Percentiles rank a stretch among this genome's conserved stretches.
phyloP scores from a whole-genome alignment of 2,888 invertebrate species.

The Drosophila nigricruria region DNA sequence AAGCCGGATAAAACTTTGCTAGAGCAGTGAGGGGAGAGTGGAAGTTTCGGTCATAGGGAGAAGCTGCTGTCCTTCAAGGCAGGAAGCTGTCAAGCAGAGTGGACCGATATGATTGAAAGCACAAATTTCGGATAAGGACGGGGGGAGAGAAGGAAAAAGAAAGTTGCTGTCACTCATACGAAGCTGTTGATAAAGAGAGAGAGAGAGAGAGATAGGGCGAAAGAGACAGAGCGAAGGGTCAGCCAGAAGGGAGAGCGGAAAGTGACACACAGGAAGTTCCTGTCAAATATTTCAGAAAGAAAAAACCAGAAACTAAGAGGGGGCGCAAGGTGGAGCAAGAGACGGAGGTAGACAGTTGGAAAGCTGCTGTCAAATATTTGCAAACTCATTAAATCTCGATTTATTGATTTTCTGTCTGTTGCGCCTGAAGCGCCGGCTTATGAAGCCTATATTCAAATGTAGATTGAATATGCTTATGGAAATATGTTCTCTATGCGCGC shows the following conservation, averaged over 20 bases:
- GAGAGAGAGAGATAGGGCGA: not conserved
- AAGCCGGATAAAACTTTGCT: not conserved
- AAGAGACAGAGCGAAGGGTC: not conserved
- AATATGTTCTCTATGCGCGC: too few relatives aligned
- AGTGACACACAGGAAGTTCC: not conserved
- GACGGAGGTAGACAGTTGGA: not conserved
- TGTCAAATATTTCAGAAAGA: not conserved
- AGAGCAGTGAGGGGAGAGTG: not conserved
- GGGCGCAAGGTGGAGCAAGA: too few relatives aligned
- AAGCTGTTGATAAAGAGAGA: not conserved
- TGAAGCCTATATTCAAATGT: constrained; percentile 48
- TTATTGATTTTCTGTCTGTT: constrained; percentile 72
- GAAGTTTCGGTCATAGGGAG: not conserved
- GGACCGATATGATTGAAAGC: not conserved
- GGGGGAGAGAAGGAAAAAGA: too few relatives aligned
- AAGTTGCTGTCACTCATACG: not conserved
- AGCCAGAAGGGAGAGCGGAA: not conserved
- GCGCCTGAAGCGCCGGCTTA: constrained; percentile 11
- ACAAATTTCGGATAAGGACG: not conserved
- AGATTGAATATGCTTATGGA: constrained; percentile 29
- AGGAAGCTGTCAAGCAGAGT: not conserved
- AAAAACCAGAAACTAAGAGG: not conserved
- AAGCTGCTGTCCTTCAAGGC: not conserved
- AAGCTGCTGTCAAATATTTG: constrained; percentile 53
- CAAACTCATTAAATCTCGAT: constrained; percentile 71